Percentiles rank a stretch among this genome's conserved stretches.
These are phyloP conservation scores for Leptarthrus brevirostris DNA, from an alignment of 2,888 invertebrate species.

Conservation along the genomic window DNA sequence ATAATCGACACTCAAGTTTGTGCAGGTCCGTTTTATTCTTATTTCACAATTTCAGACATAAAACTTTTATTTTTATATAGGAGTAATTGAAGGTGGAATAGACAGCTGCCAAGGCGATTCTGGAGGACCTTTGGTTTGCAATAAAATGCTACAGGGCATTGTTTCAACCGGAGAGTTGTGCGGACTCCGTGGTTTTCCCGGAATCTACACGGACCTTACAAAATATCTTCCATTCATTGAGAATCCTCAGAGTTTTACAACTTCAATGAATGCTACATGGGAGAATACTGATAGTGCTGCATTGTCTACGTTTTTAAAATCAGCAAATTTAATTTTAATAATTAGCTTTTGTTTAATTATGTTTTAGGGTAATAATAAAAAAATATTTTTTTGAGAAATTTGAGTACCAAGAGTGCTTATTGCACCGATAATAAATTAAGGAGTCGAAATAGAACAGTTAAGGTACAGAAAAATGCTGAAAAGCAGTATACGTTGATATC, in stretches of 20 bases:
- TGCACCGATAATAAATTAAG: too few relatives aligned
- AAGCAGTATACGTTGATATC: too few relatives aligned
- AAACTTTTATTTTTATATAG: neutral
- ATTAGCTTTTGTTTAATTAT: neutral
- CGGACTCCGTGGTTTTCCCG: neutral
- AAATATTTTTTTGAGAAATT: too few relatives aligned
- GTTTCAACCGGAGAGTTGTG: constrained; percentile 1
- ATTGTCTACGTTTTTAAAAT: neutral
- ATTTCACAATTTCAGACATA: neutral
- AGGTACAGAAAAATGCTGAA: too few relatives aligned
- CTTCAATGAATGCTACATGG: neutral
- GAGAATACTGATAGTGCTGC: neutral
- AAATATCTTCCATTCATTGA: constrained; percentile 5
- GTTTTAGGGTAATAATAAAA: neutral
- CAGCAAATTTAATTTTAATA: neutral
- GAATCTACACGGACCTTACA: constrained; percentile 21
- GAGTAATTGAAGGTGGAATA: neutral
- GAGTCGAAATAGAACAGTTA: too few relatives aligned
- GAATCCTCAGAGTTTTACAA: neutral
- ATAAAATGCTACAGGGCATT: constrained; percentile 17
- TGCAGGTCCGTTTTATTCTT: neutral
- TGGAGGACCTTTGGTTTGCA: constrained; percentile 22
- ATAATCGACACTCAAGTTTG: constrained; percentile 9
- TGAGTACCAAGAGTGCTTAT: too few relatives aligned
- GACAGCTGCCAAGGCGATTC: constrained; percentile 17